Percentiles rank a stretch among this genome's conserved stretches.
Conservation (phyloP, 2,888 invertebrate genomes). For the Nephrotoma appendiculata region DNA sequence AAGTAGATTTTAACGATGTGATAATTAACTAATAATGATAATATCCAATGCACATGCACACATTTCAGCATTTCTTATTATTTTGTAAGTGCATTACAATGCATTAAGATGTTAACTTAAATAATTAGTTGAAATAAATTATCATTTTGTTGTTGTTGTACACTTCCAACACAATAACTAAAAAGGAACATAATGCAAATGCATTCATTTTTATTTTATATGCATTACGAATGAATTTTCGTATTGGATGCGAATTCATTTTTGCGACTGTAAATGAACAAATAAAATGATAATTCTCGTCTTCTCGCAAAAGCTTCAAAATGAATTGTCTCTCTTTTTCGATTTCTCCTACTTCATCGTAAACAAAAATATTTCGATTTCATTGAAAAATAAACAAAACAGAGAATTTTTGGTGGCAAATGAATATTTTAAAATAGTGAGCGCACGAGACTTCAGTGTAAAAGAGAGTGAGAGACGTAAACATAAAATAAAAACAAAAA, state of each 20-base stretch:
- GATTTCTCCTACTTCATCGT: background rate
- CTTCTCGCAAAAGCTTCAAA: background rate
- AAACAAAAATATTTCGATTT: background rate
- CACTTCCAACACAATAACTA: background rate
- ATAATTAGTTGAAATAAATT: background rate
- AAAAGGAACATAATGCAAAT: background rate
- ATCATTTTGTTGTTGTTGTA: background rate
- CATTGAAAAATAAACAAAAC: background rate
- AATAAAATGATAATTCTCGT: background rate
- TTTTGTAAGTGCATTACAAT: background rate
- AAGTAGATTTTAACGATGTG: background rate
- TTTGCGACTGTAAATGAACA: background rate
- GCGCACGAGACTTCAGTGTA: background rate
- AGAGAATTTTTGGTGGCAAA: background rate
- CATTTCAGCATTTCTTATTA: background rate
- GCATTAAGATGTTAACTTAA: background rate
- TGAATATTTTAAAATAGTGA: background rate
- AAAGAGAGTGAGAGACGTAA: background rate
- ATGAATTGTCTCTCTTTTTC: background rate
- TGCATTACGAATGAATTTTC: background rate
- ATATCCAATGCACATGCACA: background rate
- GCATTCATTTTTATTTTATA: background rate
- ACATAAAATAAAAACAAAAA: background rate
- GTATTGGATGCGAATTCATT: background rate
- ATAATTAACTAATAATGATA: background rate